phyloP scores from a whole-genome alignment of 2,113 vertebrate species.

The Cynoglossus semilaevis region DNA sequence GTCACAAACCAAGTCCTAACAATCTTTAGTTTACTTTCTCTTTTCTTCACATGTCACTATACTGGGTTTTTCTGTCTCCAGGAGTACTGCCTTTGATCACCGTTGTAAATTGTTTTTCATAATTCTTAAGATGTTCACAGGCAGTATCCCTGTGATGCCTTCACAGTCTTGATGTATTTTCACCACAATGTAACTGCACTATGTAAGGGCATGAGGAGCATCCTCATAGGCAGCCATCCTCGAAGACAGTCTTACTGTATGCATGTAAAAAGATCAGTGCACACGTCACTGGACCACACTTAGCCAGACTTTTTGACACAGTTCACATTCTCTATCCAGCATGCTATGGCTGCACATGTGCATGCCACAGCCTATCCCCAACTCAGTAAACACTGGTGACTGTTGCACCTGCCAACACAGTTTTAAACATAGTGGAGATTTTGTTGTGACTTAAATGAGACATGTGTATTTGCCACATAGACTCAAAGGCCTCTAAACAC shows the following conservation, averaged over 20 bases:
- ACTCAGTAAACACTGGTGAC: conserved; percentile 17
- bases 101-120: conserved; percentile 5
- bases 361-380: conserved; percentile 30
- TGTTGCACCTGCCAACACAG: conserved; percentile 21
- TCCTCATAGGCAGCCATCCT: conserved; percentile 54
- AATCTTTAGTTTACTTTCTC: conserved; percentile 34
- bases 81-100: conserved; percentile 56
- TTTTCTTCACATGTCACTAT: conserved; percentile 79
- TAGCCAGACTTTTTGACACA: conserved; percentile 32
- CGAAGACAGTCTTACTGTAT: conserved; percentile 24
- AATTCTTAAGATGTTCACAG: conserved; percentile 27
- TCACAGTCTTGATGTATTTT: conserved; percentile 61
- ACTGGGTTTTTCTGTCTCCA: conserved; percentile 59
- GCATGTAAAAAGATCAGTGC: conserved; percentile 51
- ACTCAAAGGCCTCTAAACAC: conserved; percentile 9
- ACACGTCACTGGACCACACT: conserved; percentile 28
- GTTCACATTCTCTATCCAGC: conserved; percentile 57
- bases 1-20: conserved; percentile 14
- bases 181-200: conserved; percentile 54
- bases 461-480: conserved; percentile 5
- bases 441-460: conserved; percentile 26
- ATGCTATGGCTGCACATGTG: conserved; percentile 62
- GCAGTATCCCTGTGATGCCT: conserved; percentile 56
- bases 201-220: conserved; percentile 73
- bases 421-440: conserved; percentile 73